Percentiles rank a stretch among this genome's conserved stretches.
Conservation (phyloP, 2,113 vertebrate genomes). For the Zosterops lateralis region DNA sequence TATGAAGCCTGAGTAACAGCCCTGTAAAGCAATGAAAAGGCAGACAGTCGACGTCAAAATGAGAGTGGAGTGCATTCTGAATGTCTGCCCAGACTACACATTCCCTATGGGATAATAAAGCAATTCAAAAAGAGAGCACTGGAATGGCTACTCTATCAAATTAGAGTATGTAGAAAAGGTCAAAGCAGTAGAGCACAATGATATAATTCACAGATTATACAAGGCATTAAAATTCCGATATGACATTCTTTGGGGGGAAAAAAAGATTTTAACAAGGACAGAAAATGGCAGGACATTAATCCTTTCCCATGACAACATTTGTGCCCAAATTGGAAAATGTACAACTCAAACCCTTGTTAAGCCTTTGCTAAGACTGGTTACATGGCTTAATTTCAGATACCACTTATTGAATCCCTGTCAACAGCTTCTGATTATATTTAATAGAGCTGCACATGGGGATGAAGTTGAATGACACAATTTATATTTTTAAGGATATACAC, state of each 20-base stretch:
- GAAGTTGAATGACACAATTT: not conserved
- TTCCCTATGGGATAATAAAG: constrained; percentile 62
- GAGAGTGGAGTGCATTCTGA: constrained; percentile 45
- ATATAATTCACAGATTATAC: constrained; percentile 74
- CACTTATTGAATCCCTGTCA: not conserved
- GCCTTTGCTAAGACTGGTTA: not conserved
- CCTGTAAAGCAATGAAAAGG: constrained; percentile 23
- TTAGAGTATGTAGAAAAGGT: constrained; percentile 72
- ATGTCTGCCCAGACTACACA: constrained; percentile 38
- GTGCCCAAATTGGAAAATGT: constrained; percentile 38
- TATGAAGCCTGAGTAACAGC: constrained; percentile 8
- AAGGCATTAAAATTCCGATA: constrained; percentile 67
- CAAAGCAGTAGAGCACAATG: constrained; percentile 62
- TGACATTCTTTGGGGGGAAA: constrained; percentile 48
- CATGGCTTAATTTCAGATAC: constrained; percentile 4
- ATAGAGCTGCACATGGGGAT: not conserved
- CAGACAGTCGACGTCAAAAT: constrained; percentile 3
- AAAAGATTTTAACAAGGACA: constrained; percentile 62
- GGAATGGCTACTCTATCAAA: constrained; percentile 69
- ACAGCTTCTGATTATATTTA: not conserved
- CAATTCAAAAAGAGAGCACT: constrained; percentile 52
- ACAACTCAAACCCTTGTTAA: constrained; percentile 28
- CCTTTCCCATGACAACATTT: constrained; percentile 40
- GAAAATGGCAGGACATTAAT: constrained; percentile 57
- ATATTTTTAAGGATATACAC: not conserved